Base-by-base conservation (phyloP, 1,140 invertebrate genomes). In the Nebria ingens region DNA sequence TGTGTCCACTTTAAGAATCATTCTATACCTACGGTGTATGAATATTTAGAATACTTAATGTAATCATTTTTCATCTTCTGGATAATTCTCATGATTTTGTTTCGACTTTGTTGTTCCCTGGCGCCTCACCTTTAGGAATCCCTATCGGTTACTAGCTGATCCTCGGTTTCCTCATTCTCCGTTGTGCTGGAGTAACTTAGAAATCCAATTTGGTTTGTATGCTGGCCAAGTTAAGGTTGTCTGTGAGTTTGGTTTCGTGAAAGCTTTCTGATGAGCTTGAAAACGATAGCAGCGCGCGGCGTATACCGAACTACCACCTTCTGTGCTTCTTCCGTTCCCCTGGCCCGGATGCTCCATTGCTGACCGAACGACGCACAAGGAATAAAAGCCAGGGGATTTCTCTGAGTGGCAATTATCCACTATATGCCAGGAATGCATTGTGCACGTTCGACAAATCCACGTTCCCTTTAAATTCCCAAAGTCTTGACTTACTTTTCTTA, bases 151-250 rank as follows among this genome's bases (percentile, higher is more conserved):
- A n/a, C n/a, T 4, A 29, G 4, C 40, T 45, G 40, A 45, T 45
- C 40, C 40, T n/a, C 40, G 17, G 9, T 45, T 45, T 45, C 40
- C 40, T 45, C 40, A 45, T 45, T 45, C 40, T 9, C n/a, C n/a
- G n/a, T n/a, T n/a, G n/a, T n/a, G n/a, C n/a, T 11, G 17, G 17
- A 45, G 52, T 53, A 57, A 57, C 34, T 57, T 57, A 50, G 45
- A 54, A 58, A 58, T 58, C 56, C 56, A 58, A 58, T 58, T 58
- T 58, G 56, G 56, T 58, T 58, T 58, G 56, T 58, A 58, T 58
- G 56, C 56, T 52, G 49, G 50, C 56, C 52, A 50, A 52, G 56
- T 50, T 52, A 23, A n/a, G 52, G 52, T 51, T 54, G 22, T 51
- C 23, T 40, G 34, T 40, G 49, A 54, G 56, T 55, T 58, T 51